Percentiles rank a stretch among this genome's conserved stretches.
phyloP scores from a whole-genome alignment of 1,140 invertebrate genomes.

The Venturia canescens region DNA sequence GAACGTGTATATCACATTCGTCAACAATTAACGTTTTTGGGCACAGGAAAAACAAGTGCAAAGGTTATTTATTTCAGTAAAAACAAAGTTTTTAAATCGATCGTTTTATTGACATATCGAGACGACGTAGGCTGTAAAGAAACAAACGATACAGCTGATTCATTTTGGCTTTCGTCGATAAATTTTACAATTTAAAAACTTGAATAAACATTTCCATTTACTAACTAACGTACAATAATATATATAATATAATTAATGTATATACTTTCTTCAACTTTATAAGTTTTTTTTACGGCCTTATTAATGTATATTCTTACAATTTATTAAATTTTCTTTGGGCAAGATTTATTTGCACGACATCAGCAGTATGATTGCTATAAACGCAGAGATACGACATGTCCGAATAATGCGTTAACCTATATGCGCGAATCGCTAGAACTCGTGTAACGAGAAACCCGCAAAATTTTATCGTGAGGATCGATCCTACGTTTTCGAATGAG shows the following conservation, averaged over 20 bases:
- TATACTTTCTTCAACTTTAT: constrained; percentile 69
- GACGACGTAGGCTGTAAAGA: neutral
- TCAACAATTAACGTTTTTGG: no score
- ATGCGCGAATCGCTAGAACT: neutral
- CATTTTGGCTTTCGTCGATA: neutral
- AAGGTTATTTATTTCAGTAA: no score
- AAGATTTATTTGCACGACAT: constrained; percentile 34
- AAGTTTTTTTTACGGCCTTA: constrained; percentile 39
- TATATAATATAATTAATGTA: constrained; percentile 63
- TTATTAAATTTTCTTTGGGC: constrained; percentile 14
- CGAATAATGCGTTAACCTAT: neutral
- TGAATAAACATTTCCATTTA: constrained; percentile 41
- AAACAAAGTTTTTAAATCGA: constrained; percentile 15
- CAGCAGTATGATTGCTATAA: constrained; percentile 11
- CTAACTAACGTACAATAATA: constrained; percentile 28
- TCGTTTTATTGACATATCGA: constrained; percentile 24
- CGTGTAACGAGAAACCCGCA: no score
- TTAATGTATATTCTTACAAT: constrained; percentile 17
- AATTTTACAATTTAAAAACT: constrained; percentile 41
- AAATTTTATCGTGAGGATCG: no score
- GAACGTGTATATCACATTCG: no score
- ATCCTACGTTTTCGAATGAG: no score
- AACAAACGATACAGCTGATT: neutral
- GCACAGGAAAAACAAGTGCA: no score
- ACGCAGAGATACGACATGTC: constrained; percentile 22